phyloP scores from a whole-genome alignment of 2,888 invertebrate species.

The Tiliacea aurago region DNA sequence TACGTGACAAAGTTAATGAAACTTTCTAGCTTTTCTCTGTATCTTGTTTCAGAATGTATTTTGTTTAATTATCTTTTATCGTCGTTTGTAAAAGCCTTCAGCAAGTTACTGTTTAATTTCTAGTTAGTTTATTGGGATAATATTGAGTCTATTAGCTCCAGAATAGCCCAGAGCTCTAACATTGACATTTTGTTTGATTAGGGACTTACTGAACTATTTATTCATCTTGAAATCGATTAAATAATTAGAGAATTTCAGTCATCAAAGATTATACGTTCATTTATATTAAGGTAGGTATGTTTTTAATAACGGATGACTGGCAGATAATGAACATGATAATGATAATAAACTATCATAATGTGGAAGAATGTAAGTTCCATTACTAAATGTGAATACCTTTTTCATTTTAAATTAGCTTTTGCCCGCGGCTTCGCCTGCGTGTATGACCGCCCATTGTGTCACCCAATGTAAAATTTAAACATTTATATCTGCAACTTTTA shows the following conservation, averaged over 20 bases:
- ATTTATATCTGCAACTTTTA: too few relatives aligned
- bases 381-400: background rate
- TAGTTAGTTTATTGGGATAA: slow-evolving; percentile 1
- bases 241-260: background rate
- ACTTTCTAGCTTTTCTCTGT: slow-evolving; percentile 1
- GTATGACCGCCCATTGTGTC: too few relatives aligned
- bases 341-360: background rate
- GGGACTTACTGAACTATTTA: background rate
- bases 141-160: background rate
- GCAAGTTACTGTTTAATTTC: slow-evolving; percentile 29
- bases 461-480: too few relatives aligned
- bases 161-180: background rate
- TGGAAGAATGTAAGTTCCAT: background rate
- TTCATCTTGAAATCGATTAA: background rate
- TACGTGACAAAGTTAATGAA: background rate
- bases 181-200: slow-evolving; percentile 26
- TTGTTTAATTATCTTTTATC: background rate
- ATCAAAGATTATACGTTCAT: background rate
- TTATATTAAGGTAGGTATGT: background rate
- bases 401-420: background rate
- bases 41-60: slow-evolving; percentile 12
- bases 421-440: too few relatives aligned
- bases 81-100: slow-evolving; percentile 3
- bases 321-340: background rate
- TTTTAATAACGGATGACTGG: background rate